Conservation (phyloP, 2,888 invertebrate species). For the Thymelicus lineola region DNA sequence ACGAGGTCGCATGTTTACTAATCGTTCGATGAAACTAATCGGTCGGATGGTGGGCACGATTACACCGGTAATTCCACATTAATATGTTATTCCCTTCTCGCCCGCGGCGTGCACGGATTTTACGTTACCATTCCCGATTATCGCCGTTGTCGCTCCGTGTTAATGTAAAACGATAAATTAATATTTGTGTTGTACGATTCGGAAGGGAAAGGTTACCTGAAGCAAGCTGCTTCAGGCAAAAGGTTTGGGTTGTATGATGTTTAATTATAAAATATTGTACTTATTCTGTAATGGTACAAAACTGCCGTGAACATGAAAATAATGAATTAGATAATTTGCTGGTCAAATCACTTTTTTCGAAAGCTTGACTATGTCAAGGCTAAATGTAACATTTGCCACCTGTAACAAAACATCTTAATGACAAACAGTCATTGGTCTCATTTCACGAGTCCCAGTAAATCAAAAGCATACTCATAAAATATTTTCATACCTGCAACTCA, state of each 20-base stretch:
- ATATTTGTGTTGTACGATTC: neutral
- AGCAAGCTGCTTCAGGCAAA: neutral
- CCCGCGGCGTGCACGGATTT: conserved; percentile 29
- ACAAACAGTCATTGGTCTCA: too few relatives aligned
- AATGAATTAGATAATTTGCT: too few relatives aligned
- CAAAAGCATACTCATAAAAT: too few relatives aligned
- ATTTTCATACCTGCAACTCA: too few relatives aligned
- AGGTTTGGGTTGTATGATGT: neutral
- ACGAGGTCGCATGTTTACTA: conserved; percentile 39
- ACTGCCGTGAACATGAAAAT: too few relatives aligned
- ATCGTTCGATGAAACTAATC: conserved; percentile 36
- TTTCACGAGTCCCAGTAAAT: too few relatives aligned
- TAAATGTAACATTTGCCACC: too few relatives aligned
- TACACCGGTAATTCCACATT: conserved; percentile 35
- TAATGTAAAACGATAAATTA: neutral
- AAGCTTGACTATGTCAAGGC: too few relatives aligned
- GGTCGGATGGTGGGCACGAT: conserved; percentile 31
- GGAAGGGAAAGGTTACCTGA: neutral
- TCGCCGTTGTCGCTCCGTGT: conserved; percentile 17
- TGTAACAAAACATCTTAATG: too few relatives aligned
- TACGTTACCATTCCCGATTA: conserved; percentile 35
- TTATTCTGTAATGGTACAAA: too few relatives aligned
- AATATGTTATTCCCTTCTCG: conserved; percentile 26
- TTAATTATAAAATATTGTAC: too few relatives aligned
- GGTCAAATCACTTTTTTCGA: too few relatives aligned